phyloP scores from a whole-genome alignment of 2,113 vertebrate species.

The Lasiurus cinereus region DNA sequence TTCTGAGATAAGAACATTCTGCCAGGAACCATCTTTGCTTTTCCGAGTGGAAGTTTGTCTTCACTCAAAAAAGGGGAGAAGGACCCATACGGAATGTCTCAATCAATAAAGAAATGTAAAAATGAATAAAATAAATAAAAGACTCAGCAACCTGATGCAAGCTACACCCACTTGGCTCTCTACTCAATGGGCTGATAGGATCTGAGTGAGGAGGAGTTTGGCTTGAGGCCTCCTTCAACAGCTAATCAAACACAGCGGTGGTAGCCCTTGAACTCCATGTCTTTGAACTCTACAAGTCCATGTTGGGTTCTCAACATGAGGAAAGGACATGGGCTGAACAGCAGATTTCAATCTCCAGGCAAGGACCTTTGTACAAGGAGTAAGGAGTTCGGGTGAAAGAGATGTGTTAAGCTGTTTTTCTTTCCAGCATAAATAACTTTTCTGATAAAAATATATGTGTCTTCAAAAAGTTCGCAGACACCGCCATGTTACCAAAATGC shows the following conservation, averaged over 20 bases:
- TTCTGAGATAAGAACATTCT: conserved; percentile 37
- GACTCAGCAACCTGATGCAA: background rate
- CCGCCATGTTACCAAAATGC: background rate
- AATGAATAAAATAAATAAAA: background rate
- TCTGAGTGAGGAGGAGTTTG: conserved; percentile 58
- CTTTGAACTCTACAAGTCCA: background rate
- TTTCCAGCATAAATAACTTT: background rate
- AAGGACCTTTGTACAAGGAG: conserved; percentile 25
- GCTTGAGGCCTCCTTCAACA: background rate
- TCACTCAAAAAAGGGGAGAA: background rate
- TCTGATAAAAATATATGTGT: background rate
- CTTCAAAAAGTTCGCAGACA: background rate
- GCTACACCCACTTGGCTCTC: background rate
- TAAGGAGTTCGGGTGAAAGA: background rate
- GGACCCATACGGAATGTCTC: too few species aligned
- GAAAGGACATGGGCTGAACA: background rate
- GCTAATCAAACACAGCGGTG: conserved; percentile 18
- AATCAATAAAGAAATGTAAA: too few species aligned
- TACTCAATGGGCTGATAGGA: background rate
- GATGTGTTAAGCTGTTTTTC: background rate
- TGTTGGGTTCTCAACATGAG: background rate
- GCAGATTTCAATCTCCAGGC: background rate
- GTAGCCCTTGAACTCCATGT: background rate
- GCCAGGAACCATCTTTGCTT: background rate
- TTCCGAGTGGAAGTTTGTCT: background rate